These are phyloP conservation scores for Pogonocichla stellata DNA, from an alignment of 2,113 vertebrate species.

Conservation along the genomic window DNA sequence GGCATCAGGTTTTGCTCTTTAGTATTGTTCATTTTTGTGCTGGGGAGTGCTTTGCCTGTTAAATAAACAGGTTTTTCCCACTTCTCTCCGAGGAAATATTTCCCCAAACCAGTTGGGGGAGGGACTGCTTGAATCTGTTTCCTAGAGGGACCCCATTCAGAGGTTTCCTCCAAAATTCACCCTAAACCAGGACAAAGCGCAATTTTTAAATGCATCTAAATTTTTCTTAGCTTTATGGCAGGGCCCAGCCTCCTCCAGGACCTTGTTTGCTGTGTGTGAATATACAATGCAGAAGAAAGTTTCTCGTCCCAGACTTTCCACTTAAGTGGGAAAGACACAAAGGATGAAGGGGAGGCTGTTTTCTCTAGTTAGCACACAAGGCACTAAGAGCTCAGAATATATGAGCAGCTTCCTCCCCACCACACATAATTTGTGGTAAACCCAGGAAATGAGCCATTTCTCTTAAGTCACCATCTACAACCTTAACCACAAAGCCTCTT, in stretches of 20 bases:
- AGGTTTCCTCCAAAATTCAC: too few species aligned
- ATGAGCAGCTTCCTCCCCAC: not conserved
- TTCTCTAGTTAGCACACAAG: not conserved
- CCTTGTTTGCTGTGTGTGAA: not conserved
- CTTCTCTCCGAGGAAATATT: too few species aligned
- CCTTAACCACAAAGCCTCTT: not conserved
- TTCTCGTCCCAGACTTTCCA: not conserved
- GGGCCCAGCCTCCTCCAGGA: rapidly evolving
- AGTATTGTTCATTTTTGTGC: too few species aligned
- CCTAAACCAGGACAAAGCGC: too few species aligned
- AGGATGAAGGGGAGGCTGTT: not conserved
- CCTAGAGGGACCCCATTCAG: too few species aligned
- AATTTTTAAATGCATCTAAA: not conserved
- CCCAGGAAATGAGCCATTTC: not conserved
- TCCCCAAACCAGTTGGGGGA: too few species aligned
- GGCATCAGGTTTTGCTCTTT: too few species aligned
- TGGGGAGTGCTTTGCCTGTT: too few species aligned
- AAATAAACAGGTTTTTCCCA: too few species aligned
- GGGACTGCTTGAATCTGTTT: too few species aligned
- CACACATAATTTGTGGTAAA: not conserved
- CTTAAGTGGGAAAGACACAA: not conserved
- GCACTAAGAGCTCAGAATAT: not conserved
- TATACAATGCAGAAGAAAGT: not conserved
- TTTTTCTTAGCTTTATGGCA: not conserved
- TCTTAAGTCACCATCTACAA: not conserved